phyloP scores from a whole-genome alignment of 2,888 invertebrate genomes.

The Theristus sp. region DNA sequence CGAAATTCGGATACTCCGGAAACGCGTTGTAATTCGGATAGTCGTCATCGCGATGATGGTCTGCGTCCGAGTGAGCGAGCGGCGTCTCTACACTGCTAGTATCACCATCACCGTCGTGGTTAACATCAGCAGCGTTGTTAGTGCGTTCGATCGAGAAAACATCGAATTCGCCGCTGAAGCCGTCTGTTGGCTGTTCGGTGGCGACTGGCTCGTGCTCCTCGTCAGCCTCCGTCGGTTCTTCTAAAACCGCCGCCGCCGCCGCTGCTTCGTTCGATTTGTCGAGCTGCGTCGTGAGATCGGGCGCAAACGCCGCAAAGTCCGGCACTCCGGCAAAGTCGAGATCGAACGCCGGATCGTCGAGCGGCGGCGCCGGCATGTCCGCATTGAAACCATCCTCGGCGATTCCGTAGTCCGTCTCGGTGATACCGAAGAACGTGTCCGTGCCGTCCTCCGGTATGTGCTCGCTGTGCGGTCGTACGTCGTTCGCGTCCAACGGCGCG shows the following conservation, averaged over 20 bases:
- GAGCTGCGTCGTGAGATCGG: background rate
- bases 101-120: too few species aligned
- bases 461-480: background rate
- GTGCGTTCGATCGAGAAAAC: too few species aligned
- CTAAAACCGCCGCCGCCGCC: background rate
- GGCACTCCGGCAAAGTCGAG: background rate
- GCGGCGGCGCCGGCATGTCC: too few species aligned
- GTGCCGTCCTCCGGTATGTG: background rate
- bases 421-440: background rate
- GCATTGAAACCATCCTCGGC: background rate
- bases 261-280: background rate
- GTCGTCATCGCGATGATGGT: too few species aligned
- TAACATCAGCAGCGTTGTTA: too few species aligned
- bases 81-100: too few species aligned
- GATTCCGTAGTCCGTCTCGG: background rate
- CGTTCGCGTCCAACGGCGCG: background rate
- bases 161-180: background rate
- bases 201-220: background rate
- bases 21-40: background rate
- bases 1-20: too few species aligned
- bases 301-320: background rate
- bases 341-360: background rate
- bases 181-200: background rate
- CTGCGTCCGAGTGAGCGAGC: too few species aligned
- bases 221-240: background rate